Evolutionary conservation across 1,140 invertebrate genomes (phyloP), one percentile per base, ranked within the genome.

Genomic region (Macrosteles quadrilineatus): DNA sequence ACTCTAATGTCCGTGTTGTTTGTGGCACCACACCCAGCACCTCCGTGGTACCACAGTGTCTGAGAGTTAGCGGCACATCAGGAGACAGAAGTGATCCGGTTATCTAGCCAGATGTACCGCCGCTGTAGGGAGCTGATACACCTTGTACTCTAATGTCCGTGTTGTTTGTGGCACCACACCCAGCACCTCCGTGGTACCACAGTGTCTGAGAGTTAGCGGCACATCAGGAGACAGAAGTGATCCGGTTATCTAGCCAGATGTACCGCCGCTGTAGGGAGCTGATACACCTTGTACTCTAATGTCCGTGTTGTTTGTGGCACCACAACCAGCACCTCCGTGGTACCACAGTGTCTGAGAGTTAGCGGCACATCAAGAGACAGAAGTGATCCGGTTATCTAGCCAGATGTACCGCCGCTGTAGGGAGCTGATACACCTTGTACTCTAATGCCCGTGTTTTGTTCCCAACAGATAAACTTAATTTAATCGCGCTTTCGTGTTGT

Each of bases 391-490:
- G 32, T 36, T 36, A 36, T 36, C 32, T 36, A 36, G 32, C 32
- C 32, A 36, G 32, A 36, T 36, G 32, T 36, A 36, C 32, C 32
- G 32, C 32, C 32, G 32, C 32, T 36, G 32, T 36, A 50, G 47
- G 47, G 47, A 50, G 47, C 47, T 21, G 47, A 17, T 50, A 50
- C 47, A 50, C 47, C 47, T 50, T 50, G 47, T 50, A 50, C 47
- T 50, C 55, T 59, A 59, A 59, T 59, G 55, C 27, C 25, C 55
- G 25, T 59, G 55, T 59, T 59, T 59, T 59, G 55, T 59, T 30
- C 25, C 23, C 55, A 25, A 23, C 55, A 59, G 55, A 59, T 59
- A 59, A 59, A 59, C 55, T 59, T 59, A 59, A 59, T 59, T 59
- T 59, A 59, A 59, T 59, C 55, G 21, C 55, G 55, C 23, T 27